Evolutionary conservation across 2,797 vertebrate species (phyloP).

Genomic region (Lateolabrax maculatus): DNA sequence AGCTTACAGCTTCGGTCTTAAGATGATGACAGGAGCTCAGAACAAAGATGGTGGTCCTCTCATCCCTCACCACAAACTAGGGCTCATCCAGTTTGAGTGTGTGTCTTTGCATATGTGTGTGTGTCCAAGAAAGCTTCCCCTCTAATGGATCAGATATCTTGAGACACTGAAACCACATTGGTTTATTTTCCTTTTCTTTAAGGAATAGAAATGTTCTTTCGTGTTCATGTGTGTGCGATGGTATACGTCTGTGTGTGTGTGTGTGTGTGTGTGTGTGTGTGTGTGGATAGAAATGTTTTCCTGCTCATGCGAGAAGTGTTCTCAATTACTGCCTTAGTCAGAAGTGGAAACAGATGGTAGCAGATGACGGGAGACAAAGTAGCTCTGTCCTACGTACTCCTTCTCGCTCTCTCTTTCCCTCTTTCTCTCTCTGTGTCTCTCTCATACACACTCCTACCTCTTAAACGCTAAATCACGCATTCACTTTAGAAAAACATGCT

Average conservation of each 20-base stretch:
- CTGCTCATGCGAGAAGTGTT: slow-evolving; percentile 86
- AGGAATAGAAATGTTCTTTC: slow-evolving; percentile 78
- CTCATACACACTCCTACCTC: slow-evolving; percentile 37
- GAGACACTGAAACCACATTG: slow-evolving; percentile 72
- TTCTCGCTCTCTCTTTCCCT: slow-evolving; percentile 45
- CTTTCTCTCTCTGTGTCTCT: slow-evolving; percentile 27
- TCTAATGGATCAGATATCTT: slow-evolving; percentile 75
- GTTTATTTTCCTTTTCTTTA: slow-evolving; percentile 83
- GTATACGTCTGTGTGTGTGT: slow-evolving; percentile 7
- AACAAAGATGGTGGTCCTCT: slow-evolving; percentile 80
- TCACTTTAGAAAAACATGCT: slow-evolving; percentile 61
- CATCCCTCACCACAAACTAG: slow-evolving; percentile 63
- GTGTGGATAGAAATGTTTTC: slow-evolving; percentile 82
- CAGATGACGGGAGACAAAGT: slow-evolving; percentile 85
- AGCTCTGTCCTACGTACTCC: slow-evolving; percentile 79
- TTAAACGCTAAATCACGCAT: slow-evolving; percentile 59
- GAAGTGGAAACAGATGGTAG: slow-evolving; percentile 88
- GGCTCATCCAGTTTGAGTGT: slow-evolving; percentile 58
- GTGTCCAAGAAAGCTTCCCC: slow-evolving; percentile 61
- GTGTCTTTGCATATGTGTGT: slow-evolving; percentile 36
- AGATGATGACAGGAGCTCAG: slow-evolving; percentile 75
- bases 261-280: slow-evolving; percentile 40
- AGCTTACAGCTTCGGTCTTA: slow-evolving; percentile 62
- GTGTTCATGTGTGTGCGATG: slow-evolving; percentile 15
- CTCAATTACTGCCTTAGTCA: slow-evolving; percentile 85